These are phyloP conservation scores for Diadumene lineata DNA, from an alignment of 92 coral and sea anemone genomes.

Conservation along the genomic window DNA sequence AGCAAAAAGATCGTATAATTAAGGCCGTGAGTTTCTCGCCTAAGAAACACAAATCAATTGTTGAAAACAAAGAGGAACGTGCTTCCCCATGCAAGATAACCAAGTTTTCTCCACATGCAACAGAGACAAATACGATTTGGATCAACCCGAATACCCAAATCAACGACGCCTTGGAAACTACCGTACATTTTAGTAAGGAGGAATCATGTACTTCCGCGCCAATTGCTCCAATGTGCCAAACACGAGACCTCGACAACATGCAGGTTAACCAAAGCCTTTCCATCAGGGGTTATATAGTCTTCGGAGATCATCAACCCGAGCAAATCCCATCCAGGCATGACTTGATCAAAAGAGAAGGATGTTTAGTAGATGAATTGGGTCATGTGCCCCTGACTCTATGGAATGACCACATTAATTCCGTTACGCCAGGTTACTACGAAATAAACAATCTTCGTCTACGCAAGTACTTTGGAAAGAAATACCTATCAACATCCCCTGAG, in stretches of 20 bases:
- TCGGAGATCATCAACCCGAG: constrained; percentile 44
- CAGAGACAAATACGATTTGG: constrained; percentile 48
- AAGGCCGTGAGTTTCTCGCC: constrained; percentile 58
- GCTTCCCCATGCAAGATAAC: constrained; percentile 44
- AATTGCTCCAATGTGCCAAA: no score
- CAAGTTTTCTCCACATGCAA: constrained; percentile 31
- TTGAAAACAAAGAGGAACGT: constrained; percentile 52
- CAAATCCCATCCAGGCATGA: constrained; percentile 23
- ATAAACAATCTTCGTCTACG: constrained; percentile 43
- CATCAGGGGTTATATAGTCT: constrained; percentile 40
- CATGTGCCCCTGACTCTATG: not conserved
- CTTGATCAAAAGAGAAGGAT: constrained; percentile 51
- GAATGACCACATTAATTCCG: not conserved
- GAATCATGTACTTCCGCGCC: no score
- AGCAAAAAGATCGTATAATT: constrained; percentile 42
- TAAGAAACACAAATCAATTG: constrained; percentile 42
- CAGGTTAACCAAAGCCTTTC: constrained; percentile 43
- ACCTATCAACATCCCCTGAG: constrained; percentile 27
- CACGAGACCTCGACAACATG: constrained; percentile 41
- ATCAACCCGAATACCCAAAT: constrained; percentile 45
- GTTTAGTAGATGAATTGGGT: constrained; percentile 56
- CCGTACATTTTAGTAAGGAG: constrained; percentile 36
- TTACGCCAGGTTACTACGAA: constrained; percentile 33
- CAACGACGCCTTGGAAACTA: constrained; percentile 41
- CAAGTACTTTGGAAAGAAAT: constrained; percentile 52